These are phyloP conservation scores for Pheosia gnoma DNA, from an alignment of 2,888 invertebrate genomes.

Conservation along the genomic window DNA sequence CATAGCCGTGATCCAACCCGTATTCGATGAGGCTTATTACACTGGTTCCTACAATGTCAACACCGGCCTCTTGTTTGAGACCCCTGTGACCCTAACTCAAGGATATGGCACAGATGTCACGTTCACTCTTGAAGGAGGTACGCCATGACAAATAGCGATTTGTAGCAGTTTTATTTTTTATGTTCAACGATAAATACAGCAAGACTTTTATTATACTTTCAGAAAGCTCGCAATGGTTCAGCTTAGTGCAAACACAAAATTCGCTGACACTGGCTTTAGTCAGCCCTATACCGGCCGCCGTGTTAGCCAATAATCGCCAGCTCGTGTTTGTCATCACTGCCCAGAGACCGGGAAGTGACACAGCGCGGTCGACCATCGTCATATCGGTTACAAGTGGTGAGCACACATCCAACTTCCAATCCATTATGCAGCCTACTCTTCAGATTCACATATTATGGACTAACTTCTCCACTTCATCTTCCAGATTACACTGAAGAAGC, in stretches of 20 bases:
- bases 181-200: too few species aligned
- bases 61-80: conserved; percentile 25
- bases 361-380: conserved; percentile 36
- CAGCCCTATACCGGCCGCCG: conserved; percentile 32
- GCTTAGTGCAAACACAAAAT: conserved; percentile 15
- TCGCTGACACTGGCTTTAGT: conserved; percentile 19
- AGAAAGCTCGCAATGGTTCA: background rate
- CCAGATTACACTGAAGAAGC: conserved; percentile 18
- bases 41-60: conserved; percentile 33
- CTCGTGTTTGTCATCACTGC: conserved; percentile 41
- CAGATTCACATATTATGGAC: background rate
- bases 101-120: conserved; percentile 39
- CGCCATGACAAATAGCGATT: conserved; percentile 5
- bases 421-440: too few species aligned
- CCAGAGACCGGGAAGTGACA: conserved; percentile 20
- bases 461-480: background rate
- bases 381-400: conserved; percentile 37
- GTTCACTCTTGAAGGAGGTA: conserved; percentile 46
- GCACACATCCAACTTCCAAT: background rate
- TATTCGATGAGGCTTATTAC: conserved; percentile 36
- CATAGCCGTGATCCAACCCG: conserved; percentile 9
- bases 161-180: background rate
- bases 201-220: conserved; percentile 4
- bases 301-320: conserved; percentile 39
- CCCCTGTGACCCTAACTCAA: conserved; percentile 27